A percentile compares a stretch with the other conserved stretches of the same genome.
These are phyloP conservation scores for Phengaris alcon DNA, from an alignment of 2,888 invertebrate species.

Conservation along the genomic window DNA sequence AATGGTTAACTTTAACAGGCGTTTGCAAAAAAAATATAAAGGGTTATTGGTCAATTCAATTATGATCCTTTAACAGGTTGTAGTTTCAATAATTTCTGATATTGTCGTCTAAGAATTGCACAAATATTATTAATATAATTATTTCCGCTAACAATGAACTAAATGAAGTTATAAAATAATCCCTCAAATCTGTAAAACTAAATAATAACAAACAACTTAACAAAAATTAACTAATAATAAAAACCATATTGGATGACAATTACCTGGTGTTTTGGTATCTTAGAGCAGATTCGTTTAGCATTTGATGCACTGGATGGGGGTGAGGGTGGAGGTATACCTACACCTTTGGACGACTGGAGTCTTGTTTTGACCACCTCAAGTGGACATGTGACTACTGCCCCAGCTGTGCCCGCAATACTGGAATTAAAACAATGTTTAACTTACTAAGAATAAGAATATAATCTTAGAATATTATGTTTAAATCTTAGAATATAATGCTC, in stretches of 20 bases:
- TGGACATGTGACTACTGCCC: slow-evolving; percentile 98
- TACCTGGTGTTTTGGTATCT: slow-evolving; percentile 86
- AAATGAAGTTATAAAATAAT: too few relatives aligned
- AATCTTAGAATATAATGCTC: too few relatives aligned
- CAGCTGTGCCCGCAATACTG: slow-evolving; percentile 97
- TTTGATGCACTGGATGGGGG: slow-evolving; percentile 74
- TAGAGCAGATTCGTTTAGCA: slow-evolving; percentile 87
- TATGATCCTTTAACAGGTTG: too few relatives aligned
- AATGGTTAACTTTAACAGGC: too few relatives aligned
- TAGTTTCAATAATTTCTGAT: too few relatives aligned
- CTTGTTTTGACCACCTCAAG: slow-evolving; percentile 98
- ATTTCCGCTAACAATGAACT: too few relatives aligned
- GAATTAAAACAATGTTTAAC: slow-evolving; percentile 24
- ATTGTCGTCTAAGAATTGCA: too few relatives aligned
- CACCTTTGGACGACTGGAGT: slow-evolving; percentile 93
- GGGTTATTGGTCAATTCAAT: too few relatives aligned
- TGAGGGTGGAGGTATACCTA: slow-evolving; percentile 72
- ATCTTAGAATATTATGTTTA: too few relatives aligned
- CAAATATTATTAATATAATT: too few relatives aligned
- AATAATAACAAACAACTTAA: background rate
- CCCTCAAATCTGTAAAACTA: too few relatives aligned
- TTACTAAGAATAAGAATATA: background rate
- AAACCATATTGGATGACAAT: background rate
- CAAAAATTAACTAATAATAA: background rate
- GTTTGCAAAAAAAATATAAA: too few relatives aligned